These are phyloP conservation scores for Lampris megalopsis DNA, from an alignment of 2,113 vertebrate species.

Conservation along the genomic window DNA sequence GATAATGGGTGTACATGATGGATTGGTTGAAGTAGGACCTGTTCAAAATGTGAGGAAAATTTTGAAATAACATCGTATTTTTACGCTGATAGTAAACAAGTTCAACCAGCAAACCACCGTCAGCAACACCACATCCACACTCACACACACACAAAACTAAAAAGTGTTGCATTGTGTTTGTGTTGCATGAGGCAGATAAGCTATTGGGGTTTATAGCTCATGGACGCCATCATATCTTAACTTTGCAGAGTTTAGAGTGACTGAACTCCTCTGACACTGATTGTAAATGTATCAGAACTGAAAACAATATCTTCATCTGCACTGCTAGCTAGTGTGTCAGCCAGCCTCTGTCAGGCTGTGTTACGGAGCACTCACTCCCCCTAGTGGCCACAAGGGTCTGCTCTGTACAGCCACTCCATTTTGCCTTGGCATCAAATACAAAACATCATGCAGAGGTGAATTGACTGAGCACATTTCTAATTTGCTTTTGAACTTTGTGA, in stretches of 20 bases:
- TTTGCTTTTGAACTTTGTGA: slow-evolving; percentile 29
- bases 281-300: slow-evolving; percentile 50
- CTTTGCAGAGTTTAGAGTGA: slow-evolving; percentile 65
- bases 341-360: slow-evolving; percentile 12
- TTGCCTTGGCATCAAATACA: neutral
- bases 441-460: neutral
- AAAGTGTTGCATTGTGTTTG: slow-evolving; percentile 38
- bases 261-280: slow-evolving; percentile 47
- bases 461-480: slow-evolving; percentile 2
- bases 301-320: slow-evolving; percentile 71
- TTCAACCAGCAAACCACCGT: slow-evolving; percentile 54
- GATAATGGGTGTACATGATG: slow-evolving; percentile 39
- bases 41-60: slow-evolving; percentile 67
- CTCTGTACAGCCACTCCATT: too few relatives aligned
- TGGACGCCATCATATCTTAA: slow-evolving; percentile 55
- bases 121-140: too few relatives aligned
- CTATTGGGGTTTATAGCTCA: slow-evolving; percentile 47
- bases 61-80: slow-evolving; percentile 41
- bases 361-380: slow-evolving; percentile 79
- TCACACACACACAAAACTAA: slow-evolving; percentile 22
- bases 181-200: slow-evolving; percentile 51
- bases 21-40: slow-evolving; percentile 54
- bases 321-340: slow-evolving; percentile 39
- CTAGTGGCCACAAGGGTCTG: slow-evolving; percentile 63
- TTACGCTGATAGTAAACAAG: slow-evolving; percentile 64